Evolutionary conservation across 2,797 vertebrate species (phyloP).

Genomic region (Fringilla coelebs): DNA sequence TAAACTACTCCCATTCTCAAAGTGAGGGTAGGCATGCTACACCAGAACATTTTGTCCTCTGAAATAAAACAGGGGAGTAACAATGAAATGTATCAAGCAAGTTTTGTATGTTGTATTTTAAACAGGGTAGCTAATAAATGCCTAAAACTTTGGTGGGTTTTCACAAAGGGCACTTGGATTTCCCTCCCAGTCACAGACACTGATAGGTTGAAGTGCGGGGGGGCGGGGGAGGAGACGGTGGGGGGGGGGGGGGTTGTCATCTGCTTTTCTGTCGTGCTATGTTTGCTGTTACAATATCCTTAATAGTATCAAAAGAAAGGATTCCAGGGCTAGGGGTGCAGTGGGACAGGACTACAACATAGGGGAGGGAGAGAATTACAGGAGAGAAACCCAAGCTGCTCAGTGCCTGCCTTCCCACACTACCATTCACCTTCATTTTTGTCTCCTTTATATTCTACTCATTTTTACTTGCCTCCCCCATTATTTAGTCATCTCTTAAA

Average conservation of each 20-base stretch:
- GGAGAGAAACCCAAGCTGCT: neutral
- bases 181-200: neutral
- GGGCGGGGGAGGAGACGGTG: rapidly evolving
- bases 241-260: neutral
- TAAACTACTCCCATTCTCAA: neutral
- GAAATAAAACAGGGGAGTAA: neutral
- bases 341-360: neutral
- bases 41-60: neutral
- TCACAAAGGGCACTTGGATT: neutral
- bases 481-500: conserved; percentile 56
- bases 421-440: neutral
- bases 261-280: neutral
- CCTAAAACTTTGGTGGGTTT: conserved; percentile 8
- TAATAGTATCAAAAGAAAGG: neutral
- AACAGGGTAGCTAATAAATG: neutral
- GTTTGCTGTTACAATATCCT: neutral
- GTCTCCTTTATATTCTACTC: conserved; percentile 4
- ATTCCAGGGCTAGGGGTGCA: neutral
- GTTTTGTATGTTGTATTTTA: neutral
- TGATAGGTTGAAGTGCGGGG: neutral
- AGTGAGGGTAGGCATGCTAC: neutral
- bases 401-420: neutral
- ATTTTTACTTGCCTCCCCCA: conserved; percentile 25
- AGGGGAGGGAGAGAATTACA: neutral
- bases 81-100: neutral